These are phyloP conservation scores for Spermophilus dauricus DNA, from an alignment of 2,113 vertebrate species.

Conservation along the genomic window DNA sequence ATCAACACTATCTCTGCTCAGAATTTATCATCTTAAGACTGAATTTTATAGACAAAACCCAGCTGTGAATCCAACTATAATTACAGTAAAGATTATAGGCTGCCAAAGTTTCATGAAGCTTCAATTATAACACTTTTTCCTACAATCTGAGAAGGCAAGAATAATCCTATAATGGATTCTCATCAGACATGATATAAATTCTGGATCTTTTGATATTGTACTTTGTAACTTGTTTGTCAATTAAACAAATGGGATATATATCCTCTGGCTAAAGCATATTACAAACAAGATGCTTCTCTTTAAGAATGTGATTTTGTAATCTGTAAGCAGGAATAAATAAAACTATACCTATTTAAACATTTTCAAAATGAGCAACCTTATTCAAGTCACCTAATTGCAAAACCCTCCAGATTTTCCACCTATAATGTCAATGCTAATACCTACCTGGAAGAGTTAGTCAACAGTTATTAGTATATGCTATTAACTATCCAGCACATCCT, in stretches of 20 bases:
- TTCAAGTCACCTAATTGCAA: background rate
- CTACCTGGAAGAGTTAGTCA: background rate
- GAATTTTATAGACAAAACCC: constrained; percentile 55
- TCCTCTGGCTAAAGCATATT: background rate
- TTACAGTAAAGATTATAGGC: constrained; percentile 20
- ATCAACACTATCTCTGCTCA: background rate
- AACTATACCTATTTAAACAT: background rate
- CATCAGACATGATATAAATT: constrained; percentile 39
- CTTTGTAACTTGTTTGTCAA: constrained; percentile 45
- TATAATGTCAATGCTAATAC: background rate
- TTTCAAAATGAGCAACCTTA: constrained; percentile 6
- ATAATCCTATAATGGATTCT: constrained; percentile 31
- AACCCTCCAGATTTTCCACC: background rate
- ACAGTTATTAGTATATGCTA: background rate
- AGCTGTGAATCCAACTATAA: constrained; percentile 52
- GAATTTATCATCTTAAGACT: background rate
- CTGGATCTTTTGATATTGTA: background rate
- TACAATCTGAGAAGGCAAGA: constrained; percentile 31
- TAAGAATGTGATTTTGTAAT: background rate
- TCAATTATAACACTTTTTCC: constrained; percentile 40
- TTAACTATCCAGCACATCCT: background rate
- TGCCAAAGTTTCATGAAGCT: constrained; percentile 35
- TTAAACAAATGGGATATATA: background rate
- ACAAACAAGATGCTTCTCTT: background rate
- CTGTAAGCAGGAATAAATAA: background rate